Conservation (phyloP, 2,113 vertebrate species). For the Cervus canadensis region DNA sequence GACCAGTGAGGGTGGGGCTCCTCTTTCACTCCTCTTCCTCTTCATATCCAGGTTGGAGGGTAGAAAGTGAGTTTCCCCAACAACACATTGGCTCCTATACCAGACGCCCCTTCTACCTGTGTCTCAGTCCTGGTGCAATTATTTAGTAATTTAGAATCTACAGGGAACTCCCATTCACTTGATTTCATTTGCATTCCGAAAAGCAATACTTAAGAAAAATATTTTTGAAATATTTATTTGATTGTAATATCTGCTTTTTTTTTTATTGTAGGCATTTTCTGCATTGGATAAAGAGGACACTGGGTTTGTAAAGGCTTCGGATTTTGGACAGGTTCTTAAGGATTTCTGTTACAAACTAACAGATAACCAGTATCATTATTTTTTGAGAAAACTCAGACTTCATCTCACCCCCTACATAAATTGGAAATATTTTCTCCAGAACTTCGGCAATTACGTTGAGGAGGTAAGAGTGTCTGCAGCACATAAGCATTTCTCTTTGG, state of each 20-base stretch:
- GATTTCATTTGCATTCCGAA: background rate
- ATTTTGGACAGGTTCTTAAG: conserved; percentile 80
- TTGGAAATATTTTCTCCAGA: conserved; percentile 81
- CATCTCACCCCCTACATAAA: conserved; percentile 67
- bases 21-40: background rate
- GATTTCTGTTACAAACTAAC: conserved; percentile 78
- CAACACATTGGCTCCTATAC: fast-evolving
- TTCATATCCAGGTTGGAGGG: fast-evolving
- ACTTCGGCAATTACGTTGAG: conserved; percentile 57
- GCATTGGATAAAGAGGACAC: conserved; percentile 76
- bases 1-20: background rate
- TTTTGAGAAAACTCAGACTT: conserved; percentile 78
- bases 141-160: background rate
- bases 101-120: fast-evolving
- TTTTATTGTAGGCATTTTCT: conserved; percentile 76
- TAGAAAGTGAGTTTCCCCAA: fast-evolving
- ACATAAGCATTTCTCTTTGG: background rate
- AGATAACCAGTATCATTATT: conserved; percentile 77
- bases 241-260: background rate
- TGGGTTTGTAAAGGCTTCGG: conserved; percentile 70
- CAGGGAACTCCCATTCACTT: fast-evolving
- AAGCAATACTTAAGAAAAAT: background rate
- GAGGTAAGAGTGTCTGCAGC: conserved; percentile 63
- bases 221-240: background rate
- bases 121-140: fast-evolving